Evolutionary conservation across 2,113 vertebrate species (phyloP).

Genomic region (Myotis brandtii): DNA sequence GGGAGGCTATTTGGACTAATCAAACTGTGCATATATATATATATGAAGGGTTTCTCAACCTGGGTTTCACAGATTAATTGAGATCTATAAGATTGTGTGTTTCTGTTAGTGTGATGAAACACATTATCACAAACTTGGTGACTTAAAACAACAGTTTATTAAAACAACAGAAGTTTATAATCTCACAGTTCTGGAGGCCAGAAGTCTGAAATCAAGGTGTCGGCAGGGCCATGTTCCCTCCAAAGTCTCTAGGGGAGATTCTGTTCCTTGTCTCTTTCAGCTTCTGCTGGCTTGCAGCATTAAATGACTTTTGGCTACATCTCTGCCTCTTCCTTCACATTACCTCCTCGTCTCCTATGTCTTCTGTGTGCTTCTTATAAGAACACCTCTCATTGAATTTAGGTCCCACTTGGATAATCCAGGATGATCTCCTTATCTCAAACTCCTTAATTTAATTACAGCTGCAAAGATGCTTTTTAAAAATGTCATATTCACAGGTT

Average conservation of each 20-base stretch:
- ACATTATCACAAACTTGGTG: background rate
- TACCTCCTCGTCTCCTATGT: background rate
- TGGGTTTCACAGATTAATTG: background rate
- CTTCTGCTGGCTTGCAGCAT: background rate
- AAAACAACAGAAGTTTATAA: background rate
- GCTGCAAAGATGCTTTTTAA: background rate
- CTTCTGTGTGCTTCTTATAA: background rate
- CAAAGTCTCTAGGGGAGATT: background rate
- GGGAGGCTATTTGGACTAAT: background rate
- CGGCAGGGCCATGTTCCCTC: background rate
- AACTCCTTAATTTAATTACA: slow-evolving; percentile 8
- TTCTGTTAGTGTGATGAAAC: background rate
- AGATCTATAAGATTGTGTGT: background rate
- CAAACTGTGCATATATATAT: too few relatives aligned
- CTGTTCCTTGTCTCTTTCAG: background rate
- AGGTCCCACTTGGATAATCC: background rate
- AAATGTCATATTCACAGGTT: background rate
- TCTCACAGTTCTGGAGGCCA: background rate
- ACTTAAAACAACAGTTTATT: slow-evolving; percentile 16
- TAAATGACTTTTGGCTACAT: background rate
- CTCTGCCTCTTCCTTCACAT: background rate
- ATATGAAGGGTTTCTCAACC: background rate
- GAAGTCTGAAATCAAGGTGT: background rate
- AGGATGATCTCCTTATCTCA: background rate
- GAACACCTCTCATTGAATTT: background rate